Evolutionary conservation across 2,888 invertebrate species (phyloP), one percentile per base, ranked within the genome.

Genomic region (Teinopalpus imperialis): DNA sequence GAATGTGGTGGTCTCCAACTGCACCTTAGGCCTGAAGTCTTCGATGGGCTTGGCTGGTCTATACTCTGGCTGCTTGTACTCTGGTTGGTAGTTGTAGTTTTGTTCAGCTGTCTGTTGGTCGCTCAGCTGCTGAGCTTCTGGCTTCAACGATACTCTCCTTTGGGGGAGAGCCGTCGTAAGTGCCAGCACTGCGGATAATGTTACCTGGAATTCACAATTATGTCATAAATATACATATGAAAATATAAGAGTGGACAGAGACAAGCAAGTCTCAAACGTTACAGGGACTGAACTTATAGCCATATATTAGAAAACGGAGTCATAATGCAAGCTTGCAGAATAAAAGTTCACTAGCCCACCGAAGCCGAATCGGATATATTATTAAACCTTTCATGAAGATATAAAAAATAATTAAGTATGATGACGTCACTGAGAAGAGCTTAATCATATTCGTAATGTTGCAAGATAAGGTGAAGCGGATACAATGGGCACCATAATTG

Each of bases 1-100:
- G 74, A 86, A 93, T n/a, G 95, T 95, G 49, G 94, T 93, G 9
- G 92, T 91, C 27, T 91, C 91, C 42, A 82, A 55, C 12, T 74
- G 69, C n/a, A 75, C 74, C 66, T 81, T 76, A 13, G 86, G 78
- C 55, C 85, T 81, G 71, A 87, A 83, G 54, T 90, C 89, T 0
- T 87, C 85, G 10, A 81, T 62, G 20, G 63, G 71, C 51, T 79
- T 82, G 29, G 61, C 35, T 41, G 71, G 71, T 63, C 81, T 75
- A 73, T 66, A 82, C 20, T 90, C 82, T 51, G 83, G 77, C 41
- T 69, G 75, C 49, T 67, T 59, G 54, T 59, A 63, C 7, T 66
- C 63, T n/a, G 61, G 69, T 53, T 66, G 72, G 53, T 73, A 77
- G 63, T 75, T 78, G 63, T 77, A 75, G 63, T 81, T 82, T 57